phyloP scores from a whole-genome alignment of 92 coral and sea anemone species.

The Ricordea florida region DNA sequence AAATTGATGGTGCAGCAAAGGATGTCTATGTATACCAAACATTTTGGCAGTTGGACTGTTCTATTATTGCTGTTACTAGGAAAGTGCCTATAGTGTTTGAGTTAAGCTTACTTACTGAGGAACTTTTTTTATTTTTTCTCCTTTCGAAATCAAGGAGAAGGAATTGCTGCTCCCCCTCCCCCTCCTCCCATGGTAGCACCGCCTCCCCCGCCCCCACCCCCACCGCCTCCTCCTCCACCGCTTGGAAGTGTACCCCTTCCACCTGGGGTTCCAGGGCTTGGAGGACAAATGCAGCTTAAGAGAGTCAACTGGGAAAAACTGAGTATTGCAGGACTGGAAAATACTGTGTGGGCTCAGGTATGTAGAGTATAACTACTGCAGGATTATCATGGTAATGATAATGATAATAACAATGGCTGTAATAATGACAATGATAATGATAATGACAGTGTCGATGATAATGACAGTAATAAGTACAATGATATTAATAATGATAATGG shows the following conservation, averaged over 20 bases:
- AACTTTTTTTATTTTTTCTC: too few species aligned
- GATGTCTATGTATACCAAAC: too few species aligned
- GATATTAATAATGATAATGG: too few species aligned
- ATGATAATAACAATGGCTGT: too few species aligned
- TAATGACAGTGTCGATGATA: too few species aligned
- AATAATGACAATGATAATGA: too few species aligned
- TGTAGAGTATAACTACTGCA: background rate
- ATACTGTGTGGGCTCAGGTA: conserved; percentile 99
- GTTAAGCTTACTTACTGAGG: too few species aligned
- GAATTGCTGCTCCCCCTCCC: conserved; percentile 53
- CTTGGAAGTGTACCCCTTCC: conserved; percentile 68
- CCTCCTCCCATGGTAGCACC: conserved; percentile 66
- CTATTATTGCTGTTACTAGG: too few species aligned
- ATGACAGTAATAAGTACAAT: too few species aligned
- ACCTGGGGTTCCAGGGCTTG: conserved; percentile 44
- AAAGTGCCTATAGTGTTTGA: too few species aligned
- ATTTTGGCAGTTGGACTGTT: too few species aligned
- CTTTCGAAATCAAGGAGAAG: background rate
- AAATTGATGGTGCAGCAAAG: too few species aligned
- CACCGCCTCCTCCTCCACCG: conserved; percentile 71
- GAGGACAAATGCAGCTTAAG: conserved; percentile 82
- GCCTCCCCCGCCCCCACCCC: conserved; percentile 52
- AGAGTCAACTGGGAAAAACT: conserved; percentile 99
- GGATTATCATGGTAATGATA: background rate
- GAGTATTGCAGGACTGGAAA: conserved; percentile 92